A percentile compares a stretch with the other conserved stretches of the same genome.
phyloP scores from a whole-genome alignment of 1,140 invertebrate species.

The Chelonus insularis region DNA sequence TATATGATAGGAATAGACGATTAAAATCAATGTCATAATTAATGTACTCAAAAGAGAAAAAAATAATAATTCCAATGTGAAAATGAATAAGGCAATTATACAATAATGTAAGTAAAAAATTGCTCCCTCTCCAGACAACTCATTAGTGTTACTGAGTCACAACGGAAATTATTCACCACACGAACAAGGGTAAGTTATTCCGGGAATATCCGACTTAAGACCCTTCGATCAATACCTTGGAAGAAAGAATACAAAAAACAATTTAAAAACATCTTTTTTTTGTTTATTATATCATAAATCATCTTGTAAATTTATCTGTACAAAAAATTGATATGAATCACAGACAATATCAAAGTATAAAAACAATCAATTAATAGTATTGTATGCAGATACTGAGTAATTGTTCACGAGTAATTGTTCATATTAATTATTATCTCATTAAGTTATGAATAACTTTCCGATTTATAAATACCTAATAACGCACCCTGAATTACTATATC shows the following conservation, averaged over 20 bases:
- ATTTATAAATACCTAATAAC: conserved; percentile 54
- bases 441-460: conserved; percentile 32
- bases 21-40: conserved; percentile 44
- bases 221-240: too few relatives aligned
- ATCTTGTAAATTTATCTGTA: too few relatives aligned
- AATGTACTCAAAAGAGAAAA: conserved; percentile 39
- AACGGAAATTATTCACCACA: not conserved
- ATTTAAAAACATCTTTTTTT: too few relatives aligned
- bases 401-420: too few relatives aligned
- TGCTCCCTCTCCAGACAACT: not conserved
- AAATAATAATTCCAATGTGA: conserved; percentile 27
- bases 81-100: conserved; percentile 39
- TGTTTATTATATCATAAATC: too few relatives aligned
- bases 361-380: too few relatives aligned
- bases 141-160: conserved; percentile 1
- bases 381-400: too few relatives aligned
- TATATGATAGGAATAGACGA: conserved; percentile 38
- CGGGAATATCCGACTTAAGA: too few relatives aligned
- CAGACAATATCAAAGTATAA: too few relatives aligned
- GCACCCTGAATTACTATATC: conserved; percentile 61
- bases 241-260: too few relatives aligned
- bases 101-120: conserved; percentile 10
- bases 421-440: not conserved
- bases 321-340: too few relatives aligned
- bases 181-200: not conserved